These are phyloP conservation scores for Furnarius figulus DNA, from an alignment of 2,113 vertebrate species.

Conservation along the genomic window DNA sequence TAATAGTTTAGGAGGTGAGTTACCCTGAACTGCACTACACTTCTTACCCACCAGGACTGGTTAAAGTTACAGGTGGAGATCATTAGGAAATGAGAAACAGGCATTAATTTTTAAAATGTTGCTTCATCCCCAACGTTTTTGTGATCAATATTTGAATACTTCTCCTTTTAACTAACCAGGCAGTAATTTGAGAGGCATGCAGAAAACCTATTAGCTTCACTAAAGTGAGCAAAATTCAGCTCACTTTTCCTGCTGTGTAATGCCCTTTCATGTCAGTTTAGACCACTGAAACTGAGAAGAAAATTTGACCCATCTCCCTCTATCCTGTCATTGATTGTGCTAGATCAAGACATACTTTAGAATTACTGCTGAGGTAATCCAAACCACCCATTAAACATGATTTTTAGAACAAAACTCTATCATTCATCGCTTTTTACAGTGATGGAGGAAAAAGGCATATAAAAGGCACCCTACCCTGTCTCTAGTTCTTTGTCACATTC, in stretches of 20 bases:
- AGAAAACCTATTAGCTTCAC: not conserved
- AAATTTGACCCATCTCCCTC: not conserved
- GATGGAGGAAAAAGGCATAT: not conserved
- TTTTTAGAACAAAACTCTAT: not conserved
- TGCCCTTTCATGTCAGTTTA: not conserved
- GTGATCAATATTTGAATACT: constrained; percentile 46
- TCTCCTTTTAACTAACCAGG: not conserved
- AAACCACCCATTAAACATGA: not conserved
- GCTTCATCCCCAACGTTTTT: not conserved
- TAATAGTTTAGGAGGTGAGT: not conserved
- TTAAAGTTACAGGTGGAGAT: not conserved
- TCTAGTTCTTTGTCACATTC: not conserved
- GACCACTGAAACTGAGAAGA: not conserved
- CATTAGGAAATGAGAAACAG: not conserved
- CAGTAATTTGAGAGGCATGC: not conserved
- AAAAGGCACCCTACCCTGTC: not conserved
- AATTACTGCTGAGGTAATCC: not conserved
- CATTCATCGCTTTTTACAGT: not conserved
- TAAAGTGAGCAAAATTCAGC: constrained; percentile 2
- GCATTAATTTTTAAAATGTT: constrained; percentile 49
- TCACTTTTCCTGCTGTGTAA: not conserved
- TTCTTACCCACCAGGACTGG: not conserved
- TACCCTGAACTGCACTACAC: not conserved
- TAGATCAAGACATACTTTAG: not conserved
- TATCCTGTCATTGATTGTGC: not conserved